Conservation (phyloP, 2,113 vertebrate species). For the Clarias magur region DNA sequence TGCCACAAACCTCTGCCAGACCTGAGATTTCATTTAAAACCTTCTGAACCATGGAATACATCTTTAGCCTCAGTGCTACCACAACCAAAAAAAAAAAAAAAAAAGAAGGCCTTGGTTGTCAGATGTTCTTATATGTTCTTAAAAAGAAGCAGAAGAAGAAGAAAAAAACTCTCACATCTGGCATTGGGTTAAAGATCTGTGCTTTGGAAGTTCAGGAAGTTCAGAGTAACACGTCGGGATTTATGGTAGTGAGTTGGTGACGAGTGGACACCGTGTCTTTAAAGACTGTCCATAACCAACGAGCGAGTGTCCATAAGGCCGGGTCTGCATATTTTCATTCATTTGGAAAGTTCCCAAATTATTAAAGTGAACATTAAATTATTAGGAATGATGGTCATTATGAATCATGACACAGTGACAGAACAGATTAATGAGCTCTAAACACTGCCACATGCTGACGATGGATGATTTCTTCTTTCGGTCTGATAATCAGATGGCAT, state of each 20-base stretch:
- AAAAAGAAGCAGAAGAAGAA: background rate
- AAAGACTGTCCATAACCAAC: background rate
- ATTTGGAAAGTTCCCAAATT: background rate
- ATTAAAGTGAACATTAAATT: background rate
- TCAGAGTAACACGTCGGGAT: background rate
- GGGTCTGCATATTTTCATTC: background rate
- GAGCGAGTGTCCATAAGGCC: background rate
- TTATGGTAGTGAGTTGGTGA: background rate
- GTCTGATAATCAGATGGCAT: background rate
- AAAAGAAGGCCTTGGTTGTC: background rate
- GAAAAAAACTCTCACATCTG: background rate
- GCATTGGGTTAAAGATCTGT: background rate
- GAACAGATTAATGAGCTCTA: conserved; percentile 8
- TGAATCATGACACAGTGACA: background rate
- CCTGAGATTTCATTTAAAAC: background rate
- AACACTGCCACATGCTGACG: background rate
- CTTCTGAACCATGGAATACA: background rate
- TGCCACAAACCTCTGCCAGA: background rate
- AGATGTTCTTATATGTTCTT: background rate
- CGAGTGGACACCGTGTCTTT: background rate
- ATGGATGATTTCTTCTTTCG: background rate
- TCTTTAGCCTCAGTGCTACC: background rate
- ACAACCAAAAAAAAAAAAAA: background rate
- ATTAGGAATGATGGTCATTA: background rate
- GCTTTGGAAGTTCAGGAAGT: background rate